Evolutionary conservation across 2,888 invertebrate genomes (phyloP), one percentile per base, ranked within the genome.

Genomic region (Volucella bombylans): DNA sequence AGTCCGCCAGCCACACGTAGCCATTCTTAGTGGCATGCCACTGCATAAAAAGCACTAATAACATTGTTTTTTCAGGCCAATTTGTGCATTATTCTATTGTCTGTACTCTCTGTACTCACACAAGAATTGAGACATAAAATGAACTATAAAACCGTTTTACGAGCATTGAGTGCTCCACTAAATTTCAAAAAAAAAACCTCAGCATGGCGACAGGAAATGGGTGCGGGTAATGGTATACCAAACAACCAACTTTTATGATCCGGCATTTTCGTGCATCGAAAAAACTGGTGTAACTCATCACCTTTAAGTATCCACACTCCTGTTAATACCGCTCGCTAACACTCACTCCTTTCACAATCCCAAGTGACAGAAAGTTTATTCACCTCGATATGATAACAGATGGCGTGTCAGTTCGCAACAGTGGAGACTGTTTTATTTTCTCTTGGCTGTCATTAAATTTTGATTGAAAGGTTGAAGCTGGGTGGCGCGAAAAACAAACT

Each of bases 111-210:
- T 23, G 4, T 3, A 65, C 65, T 74, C 47, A 12, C 15, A 59
- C 65, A 74, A 47, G 54, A 79, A 74, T 80, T 65, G 54, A 80
- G 83, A 80, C 65, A 80, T 83, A 80, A 80, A 83, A 79, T 74
- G 52, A 69, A 31, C 64, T 15, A 82, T 82, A 77, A 82, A 82
- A 82, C 54, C 77, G 39, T 65, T 83, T 74, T 83, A 83, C 79
- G 59, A 52, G 45, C 65, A 43, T 72, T 79, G 64, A 65, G 65
- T 59, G 65, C n/a, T 43, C 41, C 64, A 79, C 72, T 65, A 59
- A 68, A 64, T 38, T 71, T 41, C 68, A 52, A 31, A n/a, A 12
- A 38, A 12, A 12, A n/a, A 71, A 9, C 12, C 50, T 41, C 8
- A 1, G 31, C 31, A 31, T 50, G 50, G 49, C 4, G 31, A 50